Evolutionary conservation across 2,888 invertebrate genomes (phyloP).

Genomic region (Ormyrus labotus): DNA sequence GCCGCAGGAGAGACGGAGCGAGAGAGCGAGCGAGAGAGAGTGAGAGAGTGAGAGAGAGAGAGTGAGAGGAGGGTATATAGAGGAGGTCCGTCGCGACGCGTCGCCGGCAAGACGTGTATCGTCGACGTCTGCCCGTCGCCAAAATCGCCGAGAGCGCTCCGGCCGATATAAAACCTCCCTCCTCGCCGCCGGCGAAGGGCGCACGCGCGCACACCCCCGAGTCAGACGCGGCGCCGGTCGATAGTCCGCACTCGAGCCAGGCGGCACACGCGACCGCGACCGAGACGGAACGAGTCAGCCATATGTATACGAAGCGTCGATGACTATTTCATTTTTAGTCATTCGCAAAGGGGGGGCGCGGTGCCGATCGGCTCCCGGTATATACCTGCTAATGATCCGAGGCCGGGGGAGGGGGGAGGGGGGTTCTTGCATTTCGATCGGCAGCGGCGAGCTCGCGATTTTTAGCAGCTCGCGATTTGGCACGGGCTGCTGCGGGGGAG

Average conservation of each 20-base stretch:
- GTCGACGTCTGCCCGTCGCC: constrained; percentile 45
- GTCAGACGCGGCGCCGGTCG: constrained; percentile 71
- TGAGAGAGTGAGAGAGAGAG: constrained; percentile 53
- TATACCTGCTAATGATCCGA: no score
- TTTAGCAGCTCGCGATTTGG: no score
- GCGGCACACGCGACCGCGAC: no score
- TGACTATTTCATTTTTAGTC: not conserved
- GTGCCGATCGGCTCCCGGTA: not conserved
- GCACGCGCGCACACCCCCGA: constrained; percentile 60
- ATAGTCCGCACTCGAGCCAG: constrained; percentile 72
- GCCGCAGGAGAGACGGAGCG: no score
- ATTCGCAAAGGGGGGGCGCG: not conserved
- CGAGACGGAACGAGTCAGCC: no score
- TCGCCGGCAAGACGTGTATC: constrained; percentile 70
- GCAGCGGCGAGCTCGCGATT: no score
- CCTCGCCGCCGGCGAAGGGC: not conserved
- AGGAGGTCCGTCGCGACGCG: constrained; percentile 64
- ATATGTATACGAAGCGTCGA: not conserved
- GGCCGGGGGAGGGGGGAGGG: no score
- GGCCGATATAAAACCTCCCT: constrained; percentile 8
- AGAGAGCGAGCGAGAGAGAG: constrained; percentile 58
- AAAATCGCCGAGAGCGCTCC: constrained; percentile 22
- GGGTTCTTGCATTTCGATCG: no score
- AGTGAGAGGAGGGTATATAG: constrained; percentile 36
- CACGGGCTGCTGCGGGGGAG: no score